These are phyloP conservation scores for Catharus bicknelli DNA, from an alignment of 2,113 vertebrate species.

Conservation along the genomic window DNA sequence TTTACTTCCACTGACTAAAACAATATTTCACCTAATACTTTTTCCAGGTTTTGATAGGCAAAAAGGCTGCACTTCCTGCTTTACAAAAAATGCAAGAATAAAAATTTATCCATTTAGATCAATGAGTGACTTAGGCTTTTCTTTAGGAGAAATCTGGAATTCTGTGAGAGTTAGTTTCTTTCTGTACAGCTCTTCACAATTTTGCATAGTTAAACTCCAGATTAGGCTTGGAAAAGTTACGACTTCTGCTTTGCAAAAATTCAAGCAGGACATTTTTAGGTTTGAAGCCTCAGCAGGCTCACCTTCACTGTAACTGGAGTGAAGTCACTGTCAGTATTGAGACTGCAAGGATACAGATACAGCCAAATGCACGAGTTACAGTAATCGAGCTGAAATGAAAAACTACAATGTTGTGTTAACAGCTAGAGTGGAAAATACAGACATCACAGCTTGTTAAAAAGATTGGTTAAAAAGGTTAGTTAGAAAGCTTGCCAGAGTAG, in stretches of 20 bases:
- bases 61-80: background rate
- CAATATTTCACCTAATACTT: background rate
- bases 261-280: background rate
- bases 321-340: background rate
- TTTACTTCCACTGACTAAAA: background rate
- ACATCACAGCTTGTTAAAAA: background rate
- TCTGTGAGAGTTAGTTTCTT: background rate
- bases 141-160: background rate
- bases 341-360: background rate
- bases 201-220: background rate
- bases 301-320: background rate
- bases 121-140: background rate
- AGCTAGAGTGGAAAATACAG: background rate
- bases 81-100: background rate
- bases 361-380: background rate
- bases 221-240: background rate
- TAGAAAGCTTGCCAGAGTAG: background rate
- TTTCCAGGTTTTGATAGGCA: background rate
- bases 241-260: background rate
- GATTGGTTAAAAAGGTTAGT: background rate
- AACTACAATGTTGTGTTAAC: background rate
- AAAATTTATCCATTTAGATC: background rate
- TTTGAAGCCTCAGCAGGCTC: background rate
- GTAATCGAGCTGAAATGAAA: background rate
- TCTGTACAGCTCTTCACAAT: no score